Evolutionary conservation across 2,888 invertebrate species (phyloP).

Genomic region (Julus scandinavius): DNA sequence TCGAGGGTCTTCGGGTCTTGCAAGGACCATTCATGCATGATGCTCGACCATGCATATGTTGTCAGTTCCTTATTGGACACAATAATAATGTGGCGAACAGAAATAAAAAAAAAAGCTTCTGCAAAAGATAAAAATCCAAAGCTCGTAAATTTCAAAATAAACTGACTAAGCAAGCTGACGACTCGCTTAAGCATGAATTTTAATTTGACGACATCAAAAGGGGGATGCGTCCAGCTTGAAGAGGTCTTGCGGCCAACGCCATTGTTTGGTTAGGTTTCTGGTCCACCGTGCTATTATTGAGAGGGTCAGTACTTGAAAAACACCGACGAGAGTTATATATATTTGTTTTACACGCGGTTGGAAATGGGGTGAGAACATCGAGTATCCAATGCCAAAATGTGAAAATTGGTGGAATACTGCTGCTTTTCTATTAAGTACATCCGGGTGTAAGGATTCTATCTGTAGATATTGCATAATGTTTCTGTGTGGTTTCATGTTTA

Average conservation of each 20-base stretch:
- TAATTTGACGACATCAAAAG: neutral
- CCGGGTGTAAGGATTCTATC: too few species aligned
- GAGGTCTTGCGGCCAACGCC: neutral
- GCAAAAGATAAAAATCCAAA: neutral
- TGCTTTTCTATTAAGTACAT: too few species aligned
- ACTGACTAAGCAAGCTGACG: slow-evolving; percentile 5
- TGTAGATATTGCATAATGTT: too few species aligned
- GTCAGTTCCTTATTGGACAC: slow-evolving; percentile 17
- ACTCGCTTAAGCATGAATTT: neutral
- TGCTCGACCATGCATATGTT: neutral
- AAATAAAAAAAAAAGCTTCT: neutral
- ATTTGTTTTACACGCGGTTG: neutral
- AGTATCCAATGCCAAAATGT: too few species aligned
- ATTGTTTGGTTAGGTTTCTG: neutral
- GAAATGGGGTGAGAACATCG: too few species aligned
- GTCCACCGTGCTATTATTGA: neutral
- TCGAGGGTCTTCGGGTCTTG: neutral
- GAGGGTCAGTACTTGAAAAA: neutral
- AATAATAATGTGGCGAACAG: neutral
- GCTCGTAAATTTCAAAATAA: slow-evolving; percentile 33
- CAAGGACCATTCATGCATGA: neutral
- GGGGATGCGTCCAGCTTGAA: neutral
- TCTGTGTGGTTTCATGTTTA: too few species aligned
- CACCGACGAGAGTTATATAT: neutral
- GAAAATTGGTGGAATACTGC: too few species aligned